Evolutionary conservation across 2,888 invertebrate genomes (phyloP), one percentile per base, ranked within the genome.

Genomic region (Euzetes globulus): DNA sequence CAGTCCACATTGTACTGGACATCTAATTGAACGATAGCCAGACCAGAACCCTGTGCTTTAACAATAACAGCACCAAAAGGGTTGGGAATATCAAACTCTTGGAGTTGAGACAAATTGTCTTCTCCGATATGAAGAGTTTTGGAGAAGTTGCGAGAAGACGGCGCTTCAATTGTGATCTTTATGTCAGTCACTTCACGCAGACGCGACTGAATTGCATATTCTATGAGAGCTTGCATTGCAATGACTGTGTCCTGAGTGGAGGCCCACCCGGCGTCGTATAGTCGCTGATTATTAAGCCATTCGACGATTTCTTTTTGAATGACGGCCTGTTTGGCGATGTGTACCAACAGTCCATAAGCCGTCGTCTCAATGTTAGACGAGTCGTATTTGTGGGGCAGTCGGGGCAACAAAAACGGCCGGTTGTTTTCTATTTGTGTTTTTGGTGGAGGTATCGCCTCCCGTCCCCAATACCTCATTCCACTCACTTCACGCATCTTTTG

Each of bases 41-140:
- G 91, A n/a, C 96, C 96, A 3, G 92, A 91, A 78, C 96, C 97
- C 81, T 90, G 90, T 0, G 92, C 94, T 79, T 91, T 90, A 65
- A 95, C 92, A 83, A 92, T 91, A 50, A 96, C 91, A 0, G 92
- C 93, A 80, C 96, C 96, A 91, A 92, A 96, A 65, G 94, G 94
- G 80, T 90, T 88, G 0, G 93, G 92, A 82, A 94, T 92, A 90
- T 92, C 89, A 75, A 94, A 87, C 77, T 85, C 87, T 84, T 93
- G 93, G 80, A 91, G 86, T 78, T 86, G 85, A 5, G 91, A 92
- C 76, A 93, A 85, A 84, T 93, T 91, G 77, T 88, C 86, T 80
- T 90, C 88, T 79, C 76, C 76, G 25, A 79, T 77, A 27, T 77
- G 77, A 0, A 79, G 22, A 15, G 76, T 72, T 22, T 76, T 75